Conservation (phyloP, 2,888 invertebrate genomes). For the Cantharis rustica region DNA sequence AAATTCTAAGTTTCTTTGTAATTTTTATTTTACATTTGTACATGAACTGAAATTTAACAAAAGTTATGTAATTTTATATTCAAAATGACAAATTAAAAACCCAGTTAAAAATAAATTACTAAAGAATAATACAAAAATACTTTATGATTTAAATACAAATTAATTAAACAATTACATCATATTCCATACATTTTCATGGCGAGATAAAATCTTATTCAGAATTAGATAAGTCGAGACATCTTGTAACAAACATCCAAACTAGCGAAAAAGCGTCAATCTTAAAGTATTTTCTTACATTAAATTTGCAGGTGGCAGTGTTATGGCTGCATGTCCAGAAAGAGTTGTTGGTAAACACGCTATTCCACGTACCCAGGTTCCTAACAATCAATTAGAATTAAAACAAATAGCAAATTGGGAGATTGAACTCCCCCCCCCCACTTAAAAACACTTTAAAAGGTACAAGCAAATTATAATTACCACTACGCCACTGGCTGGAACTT, state of each 20-base stretch:
- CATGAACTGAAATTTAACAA: too few species aligned
- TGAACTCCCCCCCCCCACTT: too few species aligned
- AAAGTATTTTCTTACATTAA: conserved; percentile 32
- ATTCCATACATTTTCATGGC: conserved; percentile 1
- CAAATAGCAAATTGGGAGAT: background rate
- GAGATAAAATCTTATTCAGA: conserved; percentile 8
- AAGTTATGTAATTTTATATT: too few species aligned
- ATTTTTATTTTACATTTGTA: too few species aligned
- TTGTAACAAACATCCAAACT: background rate
- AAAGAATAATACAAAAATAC: too few species aligned
- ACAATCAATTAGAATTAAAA: conserved; percentile 14
- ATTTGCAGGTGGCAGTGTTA: conserved; percentile 56
- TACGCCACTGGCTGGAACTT: background rate
- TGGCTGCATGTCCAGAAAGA: conserved; percentile 63
- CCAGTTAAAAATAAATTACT: too few species aligned
- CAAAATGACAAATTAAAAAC: too few species aligned
- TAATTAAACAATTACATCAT: background rate
- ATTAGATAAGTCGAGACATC: conserved; percentile 17
- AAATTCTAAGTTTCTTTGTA: too few species aligned
- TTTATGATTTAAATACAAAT: too few species aligned
- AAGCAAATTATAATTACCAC: too few species aligned
- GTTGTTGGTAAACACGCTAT: conserved; percentile 66
- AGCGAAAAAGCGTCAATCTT: conserved; percentile 3
- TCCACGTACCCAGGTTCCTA: conserved; percentile 64
- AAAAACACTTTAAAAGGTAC: too few species aligned